phyloP scores from a whole-genome alignment of 2,888 invertebrate species.

The Hirtodrosophila cameraria region DNA sequence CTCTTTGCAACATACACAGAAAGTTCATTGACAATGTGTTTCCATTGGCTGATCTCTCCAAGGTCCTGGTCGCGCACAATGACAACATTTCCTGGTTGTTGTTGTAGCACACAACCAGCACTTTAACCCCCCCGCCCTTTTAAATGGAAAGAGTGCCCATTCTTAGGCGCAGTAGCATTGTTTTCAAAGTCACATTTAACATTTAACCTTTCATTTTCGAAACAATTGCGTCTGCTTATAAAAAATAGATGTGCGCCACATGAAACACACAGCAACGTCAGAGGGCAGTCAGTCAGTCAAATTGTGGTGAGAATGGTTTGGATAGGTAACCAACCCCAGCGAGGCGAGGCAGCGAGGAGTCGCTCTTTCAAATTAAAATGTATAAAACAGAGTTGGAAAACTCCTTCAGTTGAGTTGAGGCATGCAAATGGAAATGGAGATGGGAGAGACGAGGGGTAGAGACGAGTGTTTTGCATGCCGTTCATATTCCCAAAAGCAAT shows the following conservation, averaged over 20 bases:
- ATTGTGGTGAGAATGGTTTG: conserved; percentile 21
- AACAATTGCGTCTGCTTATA: conserved; percentile 80
- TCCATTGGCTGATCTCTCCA: conserved; percentile 55
- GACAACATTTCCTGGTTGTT: conserved; percentile 71
- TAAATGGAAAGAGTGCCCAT: background rate
- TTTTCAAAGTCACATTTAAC: conserved; percentile 78
- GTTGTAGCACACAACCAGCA: conserved; percentile 17
- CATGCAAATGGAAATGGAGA: conserved; percentile 49
- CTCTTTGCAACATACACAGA: conserved; percentile 34
- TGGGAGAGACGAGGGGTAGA: conserved; percentile 10
- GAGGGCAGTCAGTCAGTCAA: conserved; percentile 25
- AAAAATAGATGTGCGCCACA: conserved; percentile 72
- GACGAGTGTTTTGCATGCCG: conserved; percentile 54
- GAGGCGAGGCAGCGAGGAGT: conserved; percentile 20
- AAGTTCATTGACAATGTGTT: conserved; percentile 75
- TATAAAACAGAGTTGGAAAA: conserved; percentile 56
- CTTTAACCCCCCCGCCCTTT: background rate
- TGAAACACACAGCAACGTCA: conserved; percentile 58
- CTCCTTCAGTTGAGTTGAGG: conserved; percentile 18
- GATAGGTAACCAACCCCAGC: conserved; percentile 26
- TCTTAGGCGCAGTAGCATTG: conserved; percentile 41
- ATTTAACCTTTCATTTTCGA: conserved; percentile 80
- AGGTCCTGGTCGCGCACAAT: conserved; percentile 46
- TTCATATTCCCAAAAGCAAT: conserved; percentile 76
- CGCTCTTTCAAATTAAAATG: conserved; percentile 72